Evolutionary conservation across 2,888 invertebrate genomes (phyloP), one percentile per base, ranked within the genome.

Genomic region (Stenodema calcarata): DNA sequence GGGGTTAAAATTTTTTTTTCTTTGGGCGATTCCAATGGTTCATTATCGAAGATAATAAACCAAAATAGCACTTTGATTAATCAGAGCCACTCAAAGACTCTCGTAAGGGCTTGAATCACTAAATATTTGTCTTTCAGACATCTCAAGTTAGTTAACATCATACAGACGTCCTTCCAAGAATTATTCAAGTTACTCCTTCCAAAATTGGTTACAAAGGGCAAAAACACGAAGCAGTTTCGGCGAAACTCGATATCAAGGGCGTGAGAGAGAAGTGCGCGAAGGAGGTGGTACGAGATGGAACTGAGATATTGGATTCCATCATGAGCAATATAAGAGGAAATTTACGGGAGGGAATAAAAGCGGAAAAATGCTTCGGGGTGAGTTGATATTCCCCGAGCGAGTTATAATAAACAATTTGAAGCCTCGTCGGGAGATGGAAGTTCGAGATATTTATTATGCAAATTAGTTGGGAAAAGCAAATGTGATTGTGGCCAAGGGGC

Each of bases 331-430:
- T 82, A 69, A 62, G 82, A 82, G 82, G n/a, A 82, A 62, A n/a
- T 82, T 82, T 69, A 69, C 41, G 70, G 82, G 69, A 78, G 78
- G 82, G 70, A 28, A 70, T 82, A 82, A 82, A 82, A 69, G 70
- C 28, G n/a, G 54, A 41, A 35, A 80, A 80, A 54, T 28, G 14
- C 28, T 35, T 16, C n/a, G 23, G 7, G 27, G 23, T 23, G 82
- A 82, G 35, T 82, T 82, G 82, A 82, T 82, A 70, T 82, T 82
- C 82, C 35, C 70, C 70, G 35, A 23, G 54, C 44, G 80, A 41
- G 82, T 82, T 82, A 82, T 82, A 69, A 82, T 70, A 82, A 69
- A 82, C 82, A 82, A 69, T 82, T 82, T 82, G 69, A 82, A 62
- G 82, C 41, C 82, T 69, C 47, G 70, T 28, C n/a, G n/a, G n/a